A percentile compares a stretch with the other conserved stretches of the same genome.
Conservation (phyloP, 2,113 vertebrate genomes). For the Zapus hudsonius region DNA sequence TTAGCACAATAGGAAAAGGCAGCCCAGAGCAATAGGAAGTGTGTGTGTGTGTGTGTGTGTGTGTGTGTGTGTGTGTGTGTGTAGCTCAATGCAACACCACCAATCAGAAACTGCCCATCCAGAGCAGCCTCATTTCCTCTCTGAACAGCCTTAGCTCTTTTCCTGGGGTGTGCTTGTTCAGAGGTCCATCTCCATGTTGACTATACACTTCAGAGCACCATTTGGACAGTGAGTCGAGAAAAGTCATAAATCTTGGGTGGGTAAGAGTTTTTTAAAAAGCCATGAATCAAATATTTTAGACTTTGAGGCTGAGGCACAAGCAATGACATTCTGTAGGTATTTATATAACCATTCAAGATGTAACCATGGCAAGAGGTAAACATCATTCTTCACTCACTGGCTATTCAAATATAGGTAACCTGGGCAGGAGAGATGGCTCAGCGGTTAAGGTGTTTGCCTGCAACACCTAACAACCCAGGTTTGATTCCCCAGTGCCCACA, state of each 20-base stretch:
- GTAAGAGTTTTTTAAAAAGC: slow-evolving; percentile 17
- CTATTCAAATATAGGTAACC: neutral
- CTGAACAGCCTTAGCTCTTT: neutral
- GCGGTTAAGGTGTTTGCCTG: too few species aligned
- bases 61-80: neutral
- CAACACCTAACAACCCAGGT: too few species aligned
- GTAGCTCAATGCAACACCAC: neutral
- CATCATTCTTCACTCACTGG: neutral
- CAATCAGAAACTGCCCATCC: neutral
- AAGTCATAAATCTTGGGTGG: neutral
- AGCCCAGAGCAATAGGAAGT: neutral
- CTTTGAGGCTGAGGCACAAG: slow-evolving; percentile 8
- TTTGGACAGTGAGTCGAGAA: slow-evolving; percentile 47
- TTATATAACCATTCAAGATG: slow-evolving; percentile 19
- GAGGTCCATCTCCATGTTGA: neutral
- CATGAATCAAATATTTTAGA: neutral
- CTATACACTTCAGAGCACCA: neutral
- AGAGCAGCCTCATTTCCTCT: neutral
- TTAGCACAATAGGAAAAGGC: neutral
- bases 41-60: neutral
- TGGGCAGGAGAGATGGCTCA: too few species aligned
- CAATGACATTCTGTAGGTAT: neutral
- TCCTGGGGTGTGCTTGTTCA: neutral
- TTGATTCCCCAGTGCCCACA: too few species aligned
- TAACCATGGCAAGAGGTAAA: slow-evolving; percentile 42